Conservation (phyloP, 2,797 vertebrate species). For the Galaxias olidus region DNA sequence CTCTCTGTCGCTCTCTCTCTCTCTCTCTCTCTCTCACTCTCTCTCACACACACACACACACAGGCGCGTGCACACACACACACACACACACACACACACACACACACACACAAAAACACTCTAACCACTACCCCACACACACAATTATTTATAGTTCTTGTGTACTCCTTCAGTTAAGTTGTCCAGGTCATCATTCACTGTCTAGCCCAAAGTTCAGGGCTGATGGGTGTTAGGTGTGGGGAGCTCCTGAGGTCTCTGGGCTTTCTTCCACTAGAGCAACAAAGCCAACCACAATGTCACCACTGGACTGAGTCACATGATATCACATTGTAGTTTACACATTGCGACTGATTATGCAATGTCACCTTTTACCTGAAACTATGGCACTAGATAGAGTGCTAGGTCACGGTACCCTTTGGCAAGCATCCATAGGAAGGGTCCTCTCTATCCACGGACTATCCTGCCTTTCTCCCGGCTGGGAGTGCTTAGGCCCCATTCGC, state of each 20-base stretch:
- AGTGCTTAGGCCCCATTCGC: constrained; percentile 53
- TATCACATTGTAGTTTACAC: constrained; percentile 19
- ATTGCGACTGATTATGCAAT: constrained; percentile 19
- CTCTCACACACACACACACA: no score
- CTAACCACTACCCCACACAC: no score
- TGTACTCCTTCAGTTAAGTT: background rate
- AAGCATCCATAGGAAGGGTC: constrained; percentile 56
- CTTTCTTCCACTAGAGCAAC: background rate
- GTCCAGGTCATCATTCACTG: constrained; percentile 12
- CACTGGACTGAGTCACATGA: constrained; percentile 20
- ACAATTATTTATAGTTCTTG: background rate
- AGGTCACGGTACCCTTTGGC: constrained; percentile 33
- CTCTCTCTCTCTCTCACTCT: no score
- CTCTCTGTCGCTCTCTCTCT: no score
- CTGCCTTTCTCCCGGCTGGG: constrained; percentile 68
- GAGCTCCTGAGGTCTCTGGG: constrained; percentile 11
- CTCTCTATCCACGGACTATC: constrained; percentile 57
- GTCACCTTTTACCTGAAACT: background rate
- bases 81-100: no score
- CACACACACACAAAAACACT: no score
- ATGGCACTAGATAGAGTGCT: background rate
- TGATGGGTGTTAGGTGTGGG: background rate
- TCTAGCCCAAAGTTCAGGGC: constrained; percentile 9
- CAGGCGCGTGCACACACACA: no score
- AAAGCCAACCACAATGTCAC: constrained; percentile 19